These are phyloP conservation scores for Pseudomyrmex flavicornis DNA, from an alignment of 1,140 invertebrate species.

Conservation along the genomic window DNA sequence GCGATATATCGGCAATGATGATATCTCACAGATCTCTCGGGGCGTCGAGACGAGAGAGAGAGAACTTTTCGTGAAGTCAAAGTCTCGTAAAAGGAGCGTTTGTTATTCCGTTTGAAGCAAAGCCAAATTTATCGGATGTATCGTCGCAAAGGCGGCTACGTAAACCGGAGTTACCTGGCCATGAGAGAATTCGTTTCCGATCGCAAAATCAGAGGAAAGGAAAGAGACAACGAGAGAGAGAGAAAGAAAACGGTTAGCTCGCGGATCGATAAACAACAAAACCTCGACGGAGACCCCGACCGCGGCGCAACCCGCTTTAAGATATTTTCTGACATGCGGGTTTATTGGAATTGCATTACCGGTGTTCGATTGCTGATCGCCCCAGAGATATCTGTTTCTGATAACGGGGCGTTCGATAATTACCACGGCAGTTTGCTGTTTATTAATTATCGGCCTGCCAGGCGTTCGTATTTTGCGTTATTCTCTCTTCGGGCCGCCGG, in stretches of 20 bases:
- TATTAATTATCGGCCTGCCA: slow-evolving; percentile 66
- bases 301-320: slow-evolving; percentile 41
- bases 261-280: slow-evolving; percentile 52
- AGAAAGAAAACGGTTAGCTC: slow-evolving; percentile 10
- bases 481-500: slow-evolving; percentile 36
- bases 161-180: slow-evolving; percentile 34
- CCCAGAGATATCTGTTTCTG: slow-evolving; percentile 71
- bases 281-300: slow-evolving; percentile 24
- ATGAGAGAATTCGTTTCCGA: slow-evolving; percentile 46
- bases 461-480: slow-evolving; percentile 54
- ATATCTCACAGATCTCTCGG: slow-evolving; percentile 21
- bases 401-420: slow-evolving; percentile 68
- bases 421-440: slow-evolving; percentile 65
- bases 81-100: slow-evolving; percentile 11
- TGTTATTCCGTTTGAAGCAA: slow-evolving; percentile 8
- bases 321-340: slow-evolving; percentile 65
- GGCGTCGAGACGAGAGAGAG: neutral
- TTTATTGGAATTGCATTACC: slow-evolving; percentile 74
- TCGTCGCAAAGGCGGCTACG: slow-evolving; percentile 8
- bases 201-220: slow-evolving; percentile 22
- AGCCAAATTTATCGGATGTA: slow-evolving; percentile 41
- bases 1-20: neutral
- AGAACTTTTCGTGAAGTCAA: slow-evolving; percentile 59
- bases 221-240: neutral
- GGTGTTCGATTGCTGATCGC: slow-evolving; percentile 66